Evolutionary conservation across 2,113 vertebrate species (phyloP), one percentile per base, ranked within the genome.

Genomic region (Hystrix brachyura): DNA sequence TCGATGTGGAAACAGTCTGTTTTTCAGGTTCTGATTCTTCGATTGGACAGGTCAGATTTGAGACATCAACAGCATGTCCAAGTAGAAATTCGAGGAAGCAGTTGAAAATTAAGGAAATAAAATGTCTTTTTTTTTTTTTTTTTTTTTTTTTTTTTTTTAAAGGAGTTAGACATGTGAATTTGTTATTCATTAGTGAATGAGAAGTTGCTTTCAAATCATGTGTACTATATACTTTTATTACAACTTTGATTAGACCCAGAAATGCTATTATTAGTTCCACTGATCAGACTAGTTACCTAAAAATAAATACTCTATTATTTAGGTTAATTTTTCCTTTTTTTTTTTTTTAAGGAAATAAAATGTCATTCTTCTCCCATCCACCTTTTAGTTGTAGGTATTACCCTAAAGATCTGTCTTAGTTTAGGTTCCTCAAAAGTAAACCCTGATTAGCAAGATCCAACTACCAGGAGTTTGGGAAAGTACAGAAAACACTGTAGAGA

Each of bases 81-180:
- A 46, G 48, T 5, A 72, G 53, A 97, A 88, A 82, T 87, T 89
- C 51, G 29, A 93, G 29, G 27, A 65, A 93, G 23, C 15, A 74
- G n/a, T 69, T 86, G 21, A 51, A 95, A 96, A 83, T 83, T 27
- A 87, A 96, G 74, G 18, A 71, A 79, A 43, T n/a, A n/a, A n/a
- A n/a, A n/a, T n/a, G n/a, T n/a, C n/a, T n/a, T n/a, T n/a, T n/a
- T n/a, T n/a, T n/a, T n/a, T n/a, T n/a, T n/a, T n/a, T n/a, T n/a
- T n/a, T n/a, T n/a, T n/a, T n/a, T n/a, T n/a, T n/a, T n/a, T n/a
- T n/a, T n/a, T n/a, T n/a, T n/a, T n/a, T n/a, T n/a, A 64, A 53
- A 27, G n/a, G n/a, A 81, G 17, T 27, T 69, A n/a, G n/a, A 80
- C 34, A 80, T 55, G 25, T 43, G 76, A 57, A 25, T 81, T 46